Evolutionary conservation across 2,888 invertebrate genomes (phyloP), one percentile per base, ranked within the genome.

Genomic region (Didymodactylos carnosus): DNA sequence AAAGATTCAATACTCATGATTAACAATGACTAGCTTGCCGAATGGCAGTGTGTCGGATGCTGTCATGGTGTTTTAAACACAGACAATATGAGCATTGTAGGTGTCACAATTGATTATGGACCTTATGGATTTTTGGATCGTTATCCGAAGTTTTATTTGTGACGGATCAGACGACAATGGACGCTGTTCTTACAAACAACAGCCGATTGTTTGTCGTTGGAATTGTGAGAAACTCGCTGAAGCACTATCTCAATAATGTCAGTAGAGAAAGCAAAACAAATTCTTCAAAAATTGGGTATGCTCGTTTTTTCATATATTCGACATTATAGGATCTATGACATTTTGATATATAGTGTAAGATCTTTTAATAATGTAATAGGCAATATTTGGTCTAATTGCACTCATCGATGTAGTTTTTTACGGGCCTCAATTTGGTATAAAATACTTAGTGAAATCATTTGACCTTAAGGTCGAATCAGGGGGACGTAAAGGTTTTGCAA

Each of bases 111-210:
- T 76, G 88, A 88, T 79, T 88, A 87, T 78, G 88, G 88, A 0
- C 88, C 88, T 0, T 88, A 85, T 80, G 88, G 88, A 2, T 88
- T 88, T 78, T 85, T 88, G 77, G 88, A 88, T 78, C 85, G 86
- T 0, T 88, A 86, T 78, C 78, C 86, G 87, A 3, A 85, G 86
- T n/a, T 88, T 86, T 78, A 86, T 88, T 7, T 86, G 88, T 29
- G 88, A 88, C 80, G 85, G 85, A 72, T 88, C 87, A 62, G 87
- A 87, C 75, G 86, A 87, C 79, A 86, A 86, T 35, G 85, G 85
- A 5, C 82, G 88, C 76, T 88, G 88, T 78, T 83, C 87, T 7
- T 85, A 87, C 75, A 83, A 84, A 13, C 87, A 87, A 75, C 88
- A 88, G 79, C 86, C 88, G 71, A 86, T 86, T 78, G 87, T 88